Percentiles rank a stretch among this genome's conserved stretches.
These are phyloP conservation scores for Drosophila tanythrix DNA, from an alignment of 2,888 invertebrate species.

Conservation along the genomic window DNA sequence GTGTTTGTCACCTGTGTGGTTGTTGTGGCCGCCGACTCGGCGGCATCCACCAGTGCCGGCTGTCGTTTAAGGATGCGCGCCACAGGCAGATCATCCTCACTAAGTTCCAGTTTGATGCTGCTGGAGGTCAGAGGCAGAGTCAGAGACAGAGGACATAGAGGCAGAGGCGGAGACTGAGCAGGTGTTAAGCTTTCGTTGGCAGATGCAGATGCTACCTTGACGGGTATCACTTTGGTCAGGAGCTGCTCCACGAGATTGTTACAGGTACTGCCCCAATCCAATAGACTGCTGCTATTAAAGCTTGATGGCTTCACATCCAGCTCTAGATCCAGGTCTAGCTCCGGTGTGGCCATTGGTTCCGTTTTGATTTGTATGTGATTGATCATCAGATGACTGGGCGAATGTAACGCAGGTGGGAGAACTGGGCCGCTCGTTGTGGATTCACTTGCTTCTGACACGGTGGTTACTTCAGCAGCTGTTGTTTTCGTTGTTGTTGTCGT, in stretches of 20 bases:
- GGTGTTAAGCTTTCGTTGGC: background rate
- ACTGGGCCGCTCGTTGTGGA: background rate
- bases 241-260: conserved; percentile 92
- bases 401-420: conserved; percentile 31
- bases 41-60: conserved; percentile 42
- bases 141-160: too few relatives aligned
- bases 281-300: conserved; percentile 49
- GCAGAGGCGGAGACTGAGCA: background rate
- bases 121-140: background rate
- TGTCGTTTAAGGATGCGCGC: conserved; percentile 62
- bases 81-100: conserved; percentile 69
- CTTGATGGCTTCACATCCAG: conserved; percentile 35
- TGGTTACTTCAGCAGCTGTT: background rate
- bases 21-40: conserved; percentile 57
- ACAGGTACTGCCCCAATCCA: conserved; percentile 89
- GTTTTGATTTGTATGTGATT: conserved; percentile 68
- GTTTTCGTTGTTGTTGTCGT: conserved; percentile 34
- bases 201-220: background rate
- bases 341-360: conserved; percentile 44
- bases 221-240: conserved; percentile 84
- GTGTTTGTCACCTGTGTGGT: conserved; percentile 65
- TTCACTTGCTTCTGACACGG: background rate
- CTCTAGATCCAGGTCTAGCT: conserved; percentile 36
- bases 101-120: conserved; percentile 59
- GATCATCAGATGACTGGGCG: conserved; percentile 43